A percentile compares a stretch with the other conserved stretches of the same genome.
These are phyloP conservation scores for Brassicogethes aeneus DNA, from an alignment of 2,888 invertebrate species.

Conservation along the genomic window DNA sequence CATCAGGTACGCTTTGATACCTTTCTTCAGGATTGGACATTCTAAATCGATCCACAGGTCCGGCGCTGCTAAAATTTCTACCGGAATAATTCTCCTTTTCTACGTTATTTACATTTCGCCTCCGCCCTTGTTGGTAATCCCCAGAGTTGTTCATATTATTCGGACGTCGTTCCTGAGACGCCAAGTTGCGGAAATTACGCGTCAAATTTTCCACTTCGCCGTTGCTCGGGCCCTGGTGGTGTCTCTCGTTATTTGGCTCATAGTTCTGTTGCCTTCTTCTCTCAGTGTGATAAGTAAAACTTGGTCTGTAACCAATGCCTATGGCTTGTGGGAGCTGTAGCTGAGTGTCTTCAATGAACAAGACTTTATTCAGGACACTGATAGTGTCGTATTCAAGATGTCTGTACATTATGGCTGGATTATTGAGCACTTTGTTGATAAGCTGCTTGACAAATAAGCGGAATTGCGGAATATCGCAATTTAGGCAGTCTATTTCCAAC, in stretches of 20 bases:
- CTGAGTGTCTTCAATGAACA: conserved; percentile 62
- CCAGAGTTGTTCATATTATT: too few species aligned
- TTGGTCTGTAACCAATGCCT: background rate
- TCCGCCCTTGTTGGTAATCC: too few species aligned
- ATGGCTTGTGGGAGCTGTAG: conserved; percentile 58
- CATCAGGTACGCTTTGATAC: conserved; percentile 19
- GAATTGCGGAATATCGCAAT: conserved; percentile 20
- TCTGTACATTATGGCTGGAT: conserved; percentile 46
- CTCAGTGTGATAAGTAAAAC: too few species aligned
- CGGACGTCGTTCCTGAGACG: background rate
- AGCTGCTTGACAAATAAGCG: conserved; percentile 21
- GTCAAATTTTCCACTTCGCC: too few species aligned
- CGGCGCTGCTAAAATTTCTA: too few species aligned
- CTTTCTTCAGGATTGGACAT: background rate
- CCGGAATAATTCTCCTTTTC: too few species aligned
- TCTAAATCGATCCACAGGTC: background rate
- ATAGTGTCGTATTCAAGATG: conserved; percentile 59
- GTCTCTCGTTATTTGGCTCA: too few species aligned
- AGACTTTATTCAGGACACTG: conserved; percentile 53
- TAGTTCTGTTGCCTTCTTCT: background rate
- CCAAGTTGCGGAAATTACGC: background rate
- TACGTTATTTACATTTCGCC: too few species aligned
- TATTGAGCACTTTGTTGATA: conserved; percentile 45
- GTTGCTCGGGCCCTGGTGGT: too few species aligned
- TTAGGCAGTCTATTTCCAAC: conserved; percentile 27